A percentile compares a stretch with the other conserved stretches of the same genome.
Conservation (phyloP, 1,140 invertebrate species). For the Samia ricini region DNA sequence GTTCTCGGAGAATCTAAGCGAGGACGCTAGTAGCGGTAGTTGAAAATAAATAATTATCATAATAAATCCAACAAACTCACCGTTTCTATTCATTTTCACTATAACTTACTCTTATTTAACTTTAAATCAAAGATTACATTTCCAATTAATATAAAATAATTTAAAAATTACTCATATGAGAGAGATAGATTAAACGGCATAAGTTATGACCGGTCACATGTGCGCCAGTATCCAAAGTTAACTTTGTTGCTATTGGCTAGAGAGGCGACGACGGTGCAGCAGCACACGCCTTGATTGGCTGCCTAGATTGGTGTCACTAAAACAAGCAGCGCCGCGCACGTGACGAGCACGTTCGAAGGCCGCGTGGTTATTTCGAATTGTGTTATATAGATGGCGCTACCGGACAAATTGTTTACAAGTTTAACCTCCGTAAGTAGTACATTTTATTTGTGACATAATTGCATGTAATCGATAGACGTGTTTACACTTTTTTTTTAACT, state of each 20-base stretch:
- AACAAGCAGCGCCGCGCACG: constrained; percentile 44
- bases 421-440: constrained; percentile 14
- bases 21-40: constrained; percentile 11
- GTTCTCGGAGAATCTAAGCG: background rate
- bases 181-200: constrained; percentile 12
- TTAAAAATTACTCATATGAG: background rate
- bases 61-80: constrained; percentile 39
- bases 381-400: constrained; percentile 46
- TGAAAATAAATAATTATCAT: background rate
- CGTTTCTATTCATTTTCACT: constrained; percentile 49
- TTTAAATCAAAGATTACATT: background rate
- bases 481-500: too few species aligned
- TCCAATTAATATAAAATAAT: background rate
- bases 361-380: constrained; percentile 17
- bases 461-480: constrained; percentile 38
- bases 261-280: constrained; percentile 32
- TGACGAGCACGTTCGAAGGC: constrained; percentile 43
- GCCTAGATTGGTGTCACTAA: constrained; percentile 29
- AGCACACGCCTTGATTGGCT: constrained; percentile 39
- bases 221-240: constrained; percentile 43
- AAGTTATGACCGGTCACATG: constrained; percentile 57
- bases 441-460: constrained; percentile 58
- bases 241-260: constrained; percentile 45
- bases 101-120: constrained; percentile 7
- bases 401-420: constrained; percentile 49